These are phyloP conservation scores for Dermolepida albohirtum DNA, from an alignment of 2,888 invertebrate genomes.

Conservation along the genomic window DNA sequence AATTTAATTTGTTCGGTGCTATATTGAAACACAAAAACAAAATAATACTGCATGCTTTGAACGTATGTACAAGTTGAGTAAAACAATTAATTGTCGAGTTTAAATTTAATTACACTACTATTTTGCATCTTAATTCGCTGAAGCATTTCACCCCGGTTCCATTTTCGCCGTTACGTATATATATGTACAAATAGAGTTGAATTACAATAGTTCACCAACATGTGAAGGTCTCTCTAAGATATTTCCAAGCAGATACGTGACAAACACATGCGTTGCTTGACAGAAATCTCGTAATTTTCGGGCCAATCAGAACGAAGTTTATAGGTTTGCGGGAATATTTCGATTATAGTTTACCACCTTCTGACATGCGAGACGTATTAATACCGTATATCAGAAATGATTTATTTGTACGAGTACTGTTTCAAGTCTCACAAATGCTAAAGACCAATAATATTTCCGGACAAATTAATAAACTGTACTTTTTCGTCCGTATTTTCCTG, in stretches of 20 bases:
- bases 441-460: conserved; percentile 25
- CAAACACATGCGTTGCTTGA: conserved; percentile 50
- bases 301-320: conserved; percentile 5
- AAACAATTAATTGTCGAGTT: conserved; percentile 31
- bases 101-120: conserved; percentile 34
- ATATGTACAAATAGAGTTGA: conserved; percentile 6
- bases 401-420: conserved; percentile 29
- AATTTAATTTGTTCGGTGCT: conserved; percentile 26
- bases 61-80: conserved; percentile 2
- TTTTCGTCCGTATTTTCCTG: conserved; percentile 9
- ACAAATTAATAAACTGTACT: conserved; percentile 22
- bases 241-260: conserved; percentile 48
- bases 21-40: conserved; percentile 24
- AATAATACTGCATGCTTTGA: conserved; percentile 16
- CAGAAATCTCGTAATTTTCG: conserved; percentile 43
- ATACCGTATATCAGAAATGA: conserved; percentile 30
- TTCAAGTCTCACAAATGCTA: conserved; percentile 22
- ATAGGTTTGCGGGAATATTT: conserved; percentile 43
- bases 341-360: conserved; percentile 52
- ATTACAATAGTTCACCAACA: conserved; percentile 8
- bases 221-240: conserved; percentile 23
- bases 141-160: conserved; percentile 9
- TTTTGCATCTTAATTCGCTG: conserved; percentile 37
- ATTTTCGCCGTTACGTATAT: conserved; percentile 14
- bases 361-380: conserved; percentile 48